Conservation (phyloP, 2,797 vertebrate species). For the Lacerta viridis region DNA sequence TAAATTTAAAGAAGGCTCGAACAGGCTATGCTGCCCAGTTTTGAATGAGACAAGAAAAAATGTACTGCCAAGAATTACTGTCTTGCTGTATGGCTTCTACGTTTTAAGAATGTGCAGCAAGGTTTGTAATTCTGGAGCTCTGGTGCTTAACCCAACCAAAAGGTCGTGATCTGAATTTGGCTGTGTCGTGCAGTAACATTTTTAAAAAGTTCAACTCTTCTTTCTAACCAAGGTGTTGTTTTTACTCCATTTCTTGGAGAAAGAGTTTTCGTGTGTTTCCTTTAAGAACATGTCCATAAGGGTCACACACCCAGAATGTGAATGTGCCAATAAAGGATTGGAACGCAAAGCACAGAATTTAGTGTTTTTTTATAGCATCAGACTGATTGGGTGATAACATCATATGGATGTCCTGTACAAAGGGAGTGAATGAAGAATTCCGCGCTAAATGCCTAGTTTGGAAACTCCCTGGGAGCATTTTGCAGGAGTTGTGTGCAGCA, state of each 20-base stretch:
- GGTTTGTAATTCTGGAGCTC: not conserved
- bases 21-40: not conserved
- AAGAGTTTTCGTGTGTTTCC: not conserved
- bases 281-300: not conserved
- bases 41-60: conserved; percentile 35
- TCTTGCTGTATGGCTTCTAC: not conserved
- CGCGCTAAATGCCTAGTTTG: too few species aligned
- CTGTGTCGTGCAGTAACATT: not conserved
- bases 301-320: not conserved
- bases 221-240: not conserved
- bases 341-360: too few species aligned
- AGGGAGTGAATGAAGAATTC: too few species aligned
- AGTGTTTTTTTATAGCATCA: too few species aligned
- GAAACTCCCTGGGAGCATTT: not conserved
- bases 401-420: too few species aligned
- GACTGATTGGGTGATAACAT: too few species aligned
- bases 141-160: conserved; percentile 1
- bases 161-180: conserved; percentile 5
- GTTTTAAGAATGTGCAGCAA: not conserved
- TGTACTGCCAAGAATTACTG: not conserved
- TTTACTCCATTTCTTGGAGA: not conserved
- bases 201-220: not conserved
- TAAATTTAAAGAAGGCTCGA: conserved; percentile 36
- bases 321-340: not conserved
- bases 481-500: not conserved